Conservation (phyloP, 2,113 vertebrate genomes). For the Danio rerio region DNA sequence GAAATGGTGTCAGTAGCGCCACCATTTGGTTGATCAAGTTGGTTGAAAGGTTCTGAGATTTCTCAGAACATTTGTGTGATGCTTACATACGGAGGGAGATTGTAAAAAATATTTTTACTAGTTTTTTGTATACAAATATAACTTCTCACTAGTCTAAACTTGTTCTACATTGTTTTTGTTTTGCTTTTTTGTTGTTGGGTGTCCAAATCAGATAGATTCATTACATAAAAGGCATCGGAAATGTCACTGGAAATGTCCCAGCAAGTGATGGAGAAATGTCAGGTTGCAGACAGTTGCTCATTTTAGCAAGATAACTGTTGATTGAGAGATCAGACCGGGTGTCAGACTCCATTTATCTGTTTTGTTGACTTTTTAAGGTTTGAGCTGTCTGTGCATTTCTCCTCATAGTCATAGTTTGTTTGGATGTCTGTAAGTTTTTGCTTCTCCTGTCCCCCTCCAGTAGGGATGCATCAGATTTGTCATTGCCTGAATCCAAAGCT, state of each 20-base stretch:
- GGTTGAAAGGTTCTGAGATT: neutral
- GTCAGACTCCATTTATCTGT: neutral
- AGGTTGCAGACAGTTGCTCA: neutral
- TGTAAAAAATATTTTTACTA: no score
- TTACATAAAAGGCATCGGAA: neutral
- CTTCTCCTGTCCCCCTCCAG: neutral
- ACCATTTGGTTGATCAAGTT: constrained; percentile 14
- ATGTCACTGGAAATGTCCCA: neutral
- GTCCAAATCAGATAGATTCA: neutral
- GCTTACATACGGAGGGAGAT: neutral
- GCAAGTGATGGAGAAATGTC: constrained; percentile 4
- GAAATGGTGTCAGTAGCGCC: constrained; percentile 17
- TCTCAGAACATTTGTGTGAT: neutral
- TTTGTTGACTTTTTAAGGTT: neutral
- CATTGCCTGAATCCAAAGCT: constrained; percentile 26
- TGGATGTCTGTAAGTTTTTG: neutral
- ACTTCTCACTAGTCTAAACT: neutral
- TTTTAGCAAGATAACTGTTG: neutral
- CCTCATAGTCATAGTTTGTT: neutral
- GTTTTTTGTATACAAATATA: no score
- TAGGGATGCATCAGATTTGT: constrained; percentile 15
- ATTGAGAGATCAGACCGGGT: neutral
- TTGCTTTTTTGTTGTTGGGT: neutral
- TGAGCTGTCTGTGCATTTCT: neutral
- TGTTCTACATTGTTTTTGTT: neutral